Evolutionary conservation across 1,140 invertebrate species (phyloP), one percentile per base, ranked within the genome.

Genomic region (Cylas formicarius): DNA sequence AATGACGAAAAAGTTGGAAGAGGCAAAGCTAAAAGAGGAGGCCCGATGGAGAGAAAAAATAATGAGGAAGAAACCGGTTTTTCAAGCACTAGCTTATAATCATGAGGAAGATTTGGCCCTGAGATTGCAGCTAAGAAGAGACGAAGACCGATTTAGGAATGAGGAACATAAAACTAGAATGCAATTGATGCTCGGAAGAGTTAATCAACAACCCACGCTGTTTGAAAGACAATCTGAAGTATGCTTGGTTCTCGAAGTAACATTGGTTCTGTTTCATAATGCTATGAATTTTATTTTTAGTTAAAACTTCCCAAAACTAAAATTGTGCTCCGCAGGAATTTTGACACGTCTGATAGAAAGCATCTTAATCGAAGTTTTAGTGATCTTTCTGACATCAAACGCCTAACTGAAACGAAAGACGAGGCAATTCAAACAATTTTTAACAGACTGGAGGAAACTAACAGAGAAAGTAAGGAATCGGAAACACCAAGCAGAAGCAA

Each of bases 191-290:
- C 65, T 80, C 36, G 73, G 77, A 33, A 70, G 81, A 44, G 81
- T 84, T 0, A 75, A 76, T 32, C 70, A 72, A 49, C 80, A 81
- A 53, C 81, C 81, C 0, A 75, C 79, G 39, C 68, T 82, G 9
- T 84, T 82, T 51, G 79, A 82, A 63, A 67, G 80, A 33, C 76
- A 80, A 52, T 81, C 80, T n/a, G 73, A 78, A 51, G 78, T 80
- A 55, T 26, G 34, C 10, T 2, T 3, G 2, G 3, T 8, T 2
- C 11, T 36, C 3, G 10, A 9, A 9, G 14, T 20, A 20, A 18
- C n/a, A 18, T 18, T 4, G 4, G 7, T 6, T 35, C 5, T 6
- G 2, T 28, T 23, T 3, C 37, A 20, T 6, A 44, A 2, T 33
- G 4, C 7, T 7, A 6, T 37, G 11, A 43, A 20, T 3, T 20